A percentile compares a stretch with the other conserved stretches of the same genome.
phyloP scores from a whole-genome alignment of 2,888 invertebrate species.

The Junonia oenone region DNA sequence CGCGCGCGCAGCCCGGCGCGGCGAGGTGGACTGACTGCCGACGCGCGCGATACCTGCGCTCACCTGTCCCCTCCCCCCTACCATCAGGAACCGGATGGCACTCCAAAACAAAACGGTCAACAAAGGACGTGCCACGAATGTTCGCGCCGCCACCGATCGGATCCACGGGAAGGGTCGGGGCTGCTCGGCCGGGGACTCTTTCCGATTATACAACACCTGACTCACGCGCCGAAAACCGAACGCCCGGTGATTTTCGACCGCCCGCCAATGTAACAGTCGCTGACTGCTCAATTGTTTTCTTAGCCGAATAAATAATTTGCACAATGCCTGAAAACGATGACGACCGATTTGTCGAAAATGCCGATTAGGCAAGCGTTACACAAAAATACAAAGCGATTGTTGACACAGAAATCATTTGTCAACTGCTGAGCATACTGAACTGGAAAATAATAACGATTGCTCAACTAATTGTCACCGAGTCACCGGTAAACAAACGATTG shows the following conservation, averaged over 20 bases:
- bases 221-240: slow-evolving; percentile 49
- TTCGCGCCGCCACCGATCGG: slow-evolving; percentile 66
- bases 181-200: slow-evolving; percentile 35
- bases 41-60: slow-evolving; percentile 72
- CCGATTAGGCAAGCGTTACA: slow-evolving; percentile 46
- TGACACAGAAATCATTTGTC: slow-evolving; percentile 46
- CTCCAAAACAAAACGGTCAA: slow-evolving; percentile 79
- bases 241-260: slow-evolving; percentile 38
- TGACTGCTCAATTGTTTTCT: slow-evolving; percentile 39
- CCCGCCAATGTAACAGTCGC: slow-evolving; percentile 33
- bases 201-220: slow-evolving; percentile 65
- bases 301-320: slow-evolving; percentile 36
- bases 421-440: slow-evolving; percentile 55
- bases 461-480: slow-evolving; percentile 56
- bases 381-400: slow-evolving; percentile 48
- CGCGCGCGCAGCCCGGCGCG: slow-evolving; percentile 72
- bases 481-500: slow-evolving; percentile 64
- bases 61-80: slow-evolving; percentile 74
- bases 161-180: slow-evolving; percentile 51
- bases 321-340: slow-evolving; percentile 40
- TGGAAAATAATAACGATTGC: slow-evolving; percentile 56
- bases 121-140: slow-evolving; percentile 78
- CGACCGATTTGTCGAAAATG: slow-evolving; percentile 41
- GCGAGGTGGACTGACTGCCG: slow-evolving; percentile 66
- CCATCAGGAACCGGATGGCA: slow-evolving; percentile 77